Evolutionary conservation across 2,888 invertebrate species (phyloP), one percentile per base, ranked within the genome.

Genomic region (Drosophila borealis): DNA sequence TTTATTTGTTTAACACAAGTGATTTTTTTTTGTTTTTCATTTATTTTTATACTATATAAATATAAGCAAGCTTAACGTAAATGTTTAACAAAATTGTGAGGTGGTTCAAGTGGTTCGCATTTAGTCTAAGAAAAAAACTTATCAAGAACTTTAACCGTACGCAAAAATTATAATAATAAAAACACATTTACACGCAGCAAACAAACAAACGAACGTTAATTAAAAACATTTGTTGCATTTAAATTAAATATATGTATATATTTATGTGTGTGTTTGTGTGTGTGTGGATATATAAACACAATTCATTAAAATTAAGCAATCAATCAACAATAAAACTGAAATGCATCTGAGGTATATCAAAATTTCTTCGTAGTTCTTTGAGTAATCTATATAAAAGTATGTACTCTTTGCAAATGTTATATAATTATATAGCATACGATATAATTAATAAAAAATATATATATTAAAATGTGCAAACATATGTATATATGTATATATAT

Each of bases 281-380:
- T 48, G 11, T 56, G 45, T 65, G 63, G 55, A 50, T 41, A 39
- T 14, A 29, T 55, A 74, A 66, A 61, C 59, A 75, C 46, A 74
- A 70, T 53, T 68, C 34, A 76, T 66, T 85, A 86, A 82, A 88
- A 78, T 88, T 89, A 86, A 80, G 85, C 89, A 91, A 82, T 90
- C 80, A 74, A 74, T 81, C 81, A 87, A 90, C 81, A 86, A 89
- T 91, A 89, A 90, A 92, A 92, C 91, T 91, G 92, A 91, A 91
- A 92, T 91, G 92, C 92, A 90, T 91, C 87, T 91, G 92, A 92
- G 92, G 92, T 91, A 92, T 91, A 91, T 91, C 88, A 91, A 91
- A 92, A 90, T 92, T 92, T 90, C 91, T 90, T 90, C 90, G 81
- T 91, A 89, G 91, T 91, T 90, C 82, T 74, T 80, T 89, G 81